phyloP scores from a whole-genome alignment of 2,113 vertebrate species.

The Plecturocebus donacophilus region DNA sequence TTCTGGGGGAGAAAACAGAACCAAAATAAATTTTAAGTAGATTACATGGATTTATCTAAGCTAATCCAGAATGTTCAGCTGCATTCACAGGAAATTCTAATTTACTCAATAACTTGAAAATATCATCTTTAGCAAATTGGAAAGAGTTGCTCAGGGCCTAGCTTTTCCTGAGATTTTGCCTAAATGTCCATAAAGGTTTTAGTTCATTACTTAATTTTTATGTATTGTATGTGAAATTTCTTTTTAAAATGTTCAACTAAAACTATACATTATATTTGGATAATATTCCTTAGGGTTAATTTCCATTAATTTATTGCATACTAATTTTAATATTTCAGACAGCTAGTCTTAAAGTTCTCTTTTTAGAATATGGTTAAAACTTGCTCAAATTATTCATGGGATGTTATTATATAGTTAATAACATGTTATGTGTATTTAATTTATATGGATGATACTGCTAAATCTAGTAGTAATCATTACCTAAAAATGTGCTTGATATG shows the following conservation, averaged over 20 bases:
- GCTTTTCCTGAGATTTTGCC: slow-evolving; percentile 14
- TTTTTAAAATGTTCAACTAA: slow-evolving; percentile 2
- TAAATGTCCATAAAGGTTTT: not conserved
- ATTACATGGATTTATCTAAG: slow-evolving; percentile 41
- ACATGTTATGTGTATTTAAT: not conserved
- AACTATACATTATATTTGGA: not conserved
- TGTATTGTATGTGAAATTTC: slow-evolving; percentile 2
- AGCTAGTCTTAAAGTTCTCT: not conserved
- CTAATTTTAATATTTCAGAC: slow-evolving; percentile 1
- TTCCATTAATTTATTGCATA: not conserved
- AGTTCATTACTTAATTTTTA: slow-evolving; percentile 16
- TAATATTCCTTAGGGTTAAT: not conserved
- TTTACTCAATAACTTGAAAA: slow-evolving; percentile 16
- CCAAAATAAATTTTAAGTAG: slow-evolving; percentile 50
- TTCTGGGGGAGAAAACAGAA: not conserved
- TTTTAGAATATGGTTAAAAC: not conserved
- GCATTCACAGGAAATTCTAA: slow-evolving; percentile 37
- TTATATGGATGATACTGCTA: not conserved
- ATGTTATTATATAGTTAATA: not conserved
- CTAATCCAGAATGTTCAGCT: not conserved
- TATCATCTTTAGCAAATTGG: slow-evolving; percentile 43
- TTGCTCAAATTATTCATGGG: not conserved
- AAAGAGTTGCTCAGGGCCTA: not conserved
- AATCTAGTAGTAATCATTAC: not conserved
- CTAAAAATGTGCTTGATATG: not conserved